A percentile compares a stretch with the other conserved stretches of the same genome.
These are phyloP conservation scores for Cryptocheilus praepositus DNA, from an alignment of 2,888 invertebrate genomes.

Conservation along the genomic window DNA sequence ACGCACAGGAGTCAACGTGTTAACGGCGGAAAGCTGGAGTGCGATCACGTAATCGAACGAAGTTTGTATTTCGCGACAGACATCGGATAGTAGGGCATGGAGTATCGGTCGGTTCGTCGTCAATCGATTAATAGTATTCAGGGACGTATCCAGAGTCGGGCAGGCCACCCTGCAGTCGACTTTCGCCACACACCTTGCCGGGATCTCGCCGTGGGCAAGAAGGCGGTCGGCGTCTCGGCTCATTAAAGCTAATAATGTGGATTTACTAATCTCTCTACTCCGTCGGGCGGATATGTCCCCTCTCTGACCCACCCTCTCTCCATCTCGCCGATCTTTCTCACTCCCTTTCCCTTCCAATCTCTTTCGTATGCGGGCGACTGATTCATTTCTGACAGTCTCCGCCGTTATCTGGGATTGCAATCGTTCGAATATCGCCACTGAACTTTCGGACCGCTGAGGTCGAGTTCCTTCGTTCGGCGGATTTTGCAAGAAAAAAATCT, in stretches of 20 bases:
- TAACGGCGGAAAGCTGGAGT: too few relatives aligned
- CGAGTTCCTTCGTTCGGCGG: too few relatives aligned
- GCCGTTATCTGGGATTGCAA: too few relatives aligned
- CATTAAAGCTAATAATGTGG: constrained; percentile 72
- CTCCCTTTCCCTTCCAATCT: not conserved
- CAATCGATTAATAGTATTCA: constrained; percentile 60
- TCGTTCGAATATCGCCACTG: too few relatives aligned
- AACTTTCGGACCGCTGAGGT: too few relatives aligned
- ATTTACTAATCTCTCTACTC: constrained; percentile 68
- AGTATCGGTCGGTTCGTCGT: constrained; percentile 37
- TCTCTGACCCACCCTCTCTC: not conserved
- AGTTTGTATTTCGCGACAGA: too few relatives aligned
- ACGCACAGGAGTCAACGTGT: too few relatives aligned
- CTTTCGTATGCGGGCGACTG: too few relatives aligned
- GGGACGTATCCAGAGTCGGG: constrained; percentile 48
- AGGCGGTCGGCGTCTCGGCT: constrained; percentile 64
- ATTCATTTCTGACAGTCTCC: too few relatives aligned
- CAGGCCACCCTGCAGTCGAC: constrained; percentile 65
- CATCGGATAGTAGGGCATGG: constrained; percentile 1
- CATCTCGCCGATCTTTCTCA: not conserved
- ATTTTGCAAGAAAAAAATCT: too few relatives aligned
- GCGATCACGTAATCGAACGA: too few relatives aligned
- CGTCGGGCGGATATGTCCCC: constrained; percentile 39
- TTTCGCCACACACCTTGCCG: constrained; percentile 66
- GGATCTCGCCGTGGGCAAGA: constrained; percentile 62